Conservation (phyloP, 2,797 vertebrate species). For the Rhynchonycteris naso region DNA sequence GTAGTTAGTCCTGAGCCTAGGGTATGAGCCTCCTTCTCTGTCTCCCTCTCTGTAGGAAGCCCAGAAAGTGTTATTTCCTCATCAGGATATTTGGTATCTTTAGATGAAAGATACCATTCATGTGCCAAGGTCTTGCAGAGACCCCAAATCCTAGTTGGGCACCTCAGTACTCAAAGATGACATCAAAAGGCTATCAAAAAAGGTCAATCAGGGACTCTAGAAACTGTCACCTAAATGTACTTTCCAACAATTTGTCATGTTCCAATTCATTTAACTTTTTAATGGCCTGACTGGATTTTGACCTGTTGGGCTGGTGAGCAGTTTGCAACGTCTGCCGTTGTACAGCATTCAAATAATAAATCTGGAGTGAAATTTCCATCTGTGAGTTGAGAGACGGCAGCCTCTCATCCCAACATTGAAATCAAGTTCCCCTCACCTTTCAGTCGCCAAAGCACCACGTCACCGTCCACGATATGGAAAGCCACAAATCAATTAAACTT, state of each 20-base stretch:
- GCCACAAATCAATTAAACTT: constrained; percentile 71
- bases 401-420: constrained; percentile 53
- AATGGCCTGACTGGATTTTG: constrained; percentile 50
- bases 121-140: background rate
- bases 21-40: background rate
- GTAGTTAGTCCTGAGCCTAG: background rate
- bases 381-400: constrained; percentile 44
- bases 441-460: constrained; percentile 65
- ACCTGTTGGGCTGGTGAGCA: constrained; percentile 10
- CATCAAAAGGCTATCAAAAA: background rate
- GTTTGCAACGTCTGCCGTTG: constrained; percentile 54
- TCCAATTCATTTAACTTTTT: constrained; percentile 53
- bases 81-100: background rate
- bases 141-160: background rate
- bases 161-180: background rate
- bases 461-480: constrained; percentile 41
- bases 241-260: constrained; percentile 12
- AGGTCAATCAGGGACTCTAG: background rate
- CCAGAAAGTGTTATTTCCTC: background rate
- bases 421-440: constrained; percentile 72
- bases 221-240: background rate
- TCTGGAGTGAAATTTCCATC: constrained; percentile 60
- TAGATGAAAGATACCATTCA: background rate
- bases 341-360: constrained; percentile 61
- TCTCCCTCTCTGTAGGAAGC: background rate